phyloP scores from a whole-genome alignment of 1,140 invertebrate genomes.

The Neoseiulus cucumeris region DNA sequence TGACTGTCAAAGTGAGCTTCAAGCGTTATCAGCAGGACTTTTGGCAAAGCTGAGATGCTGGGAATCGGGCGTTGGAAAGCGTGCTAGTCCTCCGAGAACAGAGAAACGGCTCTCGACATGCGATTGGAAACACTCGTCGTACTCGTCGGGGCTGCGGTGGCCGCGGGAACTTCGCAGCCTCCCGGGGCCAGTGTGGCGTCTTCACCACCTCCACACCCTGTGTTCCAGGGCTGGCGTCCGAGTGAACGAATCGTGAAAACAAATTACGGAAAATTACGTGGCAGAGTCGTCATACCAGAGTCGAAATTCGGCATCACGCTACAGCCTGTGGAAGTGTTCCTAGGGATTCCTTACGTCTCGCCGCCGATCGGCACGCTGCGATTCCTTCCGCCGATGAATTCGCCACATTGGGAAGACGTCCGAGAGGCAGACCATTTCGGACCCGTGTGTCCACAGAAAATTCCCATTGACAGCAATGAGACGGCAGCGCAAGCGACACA shows the following conservation, averaged over 20 bases:
- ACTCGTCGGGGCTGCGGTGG: not conserved
- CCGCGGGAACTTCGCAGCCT: not conserved
- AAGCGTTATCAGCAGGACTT: too few relatives aligned
- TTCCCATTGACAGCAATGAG: slow-evolving; percentile 54
- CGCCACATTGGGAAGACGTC: slow-evolving; percentile 45
- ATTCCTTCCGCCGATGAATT: slow-evolving; percentile 44
- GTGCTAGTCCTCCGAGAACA: not conserved
- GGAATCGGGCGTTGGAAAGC: too few relatives aligned
- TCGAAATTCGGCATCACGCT: slow-evolving; percentile 18
- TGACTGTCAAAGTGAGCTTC: too few relatives aligned
- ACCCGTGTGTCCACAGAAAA: slow-evolving; percentile 53
- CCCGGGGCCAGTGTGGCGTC: not conserved
- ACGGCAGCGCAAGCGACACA: slow-evolving; percentile 42
- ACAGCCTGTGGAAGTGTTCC: slow-evolving; percentile 28
- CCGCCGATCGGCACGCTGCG: slow-evolving; percentile 44
- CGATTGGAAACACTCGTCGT: not conserved
- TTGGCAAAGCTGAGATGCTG: too few relatives aligned
- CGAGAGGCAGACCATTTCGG: slow-evolving; percentile 50
- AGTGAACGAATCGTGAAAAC: slow-evolving; percentile 42
- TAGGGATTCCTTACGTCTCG: slow-evolving; percentile 55
- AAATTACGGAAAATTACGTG: slow-evolving; percentile 31
- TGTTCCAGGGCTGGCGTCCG: not conserved
- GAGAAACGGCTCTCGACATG: not conserved
- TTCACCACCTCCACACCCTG: not conserved
- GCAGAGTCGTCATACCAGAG: slow-evolving; percentile 22